Evolutionary conservation across 2,113 vertebrate species (phyloP), one percentile per base, ranked within the genome.

Genomic region (Centrocercus urophasianus): DNA sequence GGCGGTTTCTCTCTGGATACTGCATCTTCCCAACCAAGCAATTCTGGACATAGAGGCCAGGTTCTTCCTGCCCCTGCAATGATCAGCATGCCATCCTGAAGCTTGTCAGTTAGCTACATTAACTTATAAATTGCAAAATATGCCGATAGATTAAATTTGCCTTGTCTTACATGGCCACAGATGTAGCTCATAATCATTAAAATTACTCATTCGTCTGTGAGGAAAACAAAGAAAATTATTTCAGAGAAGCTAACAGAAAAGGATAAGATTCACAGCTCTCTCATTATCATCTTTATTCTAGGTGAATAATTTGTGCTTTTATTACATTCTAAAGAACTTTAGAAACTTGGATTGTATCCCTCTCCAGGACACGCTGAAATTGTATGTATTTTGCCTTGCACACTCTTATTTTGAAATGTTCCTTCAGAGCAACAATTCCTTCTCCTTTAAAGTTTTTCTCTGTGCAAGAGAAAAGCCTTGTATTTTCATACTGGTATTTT

Each of bases 121-220:
- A 82, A 57, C 76, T 88, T 18, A 34, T 59, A 61, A 81, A 88
- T 61, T 27, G 48, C 45, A 69, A 83, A 66, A 88, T 63, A 52
- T 2, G 28, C 16, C 75, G 57, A 52, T 61, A 50, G 76, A 88
- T 2, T 3, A 54, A 67, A 90, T 88, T 69, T 90, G 12, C 25
- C 43, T 92, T 5, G 1, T 83, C 72, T 88, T 75, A 65, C 25
- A 9, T 61, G 59, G 47, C 78, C 89, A 91, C 83, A 94, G 83
- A 81, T 83, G 80, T 38, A 93, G 57, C 76, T 93, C 20, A 50
- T 94, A 83, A 72, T 92, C 73, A 79, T 94, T 95, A 93, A 69
- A 93, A 93, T 88, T 95, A 88, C 43, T 94, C 61, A 82, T 72
- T 94, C 91, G 63, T 50, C 76, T 95, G 66, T 86, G 76, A 95